These are phyloP conservation scores for Bimastos eiseni DNA, from an alignment of 2,888 invertebrate genomes.

Conservation along the genomic window DNA sequence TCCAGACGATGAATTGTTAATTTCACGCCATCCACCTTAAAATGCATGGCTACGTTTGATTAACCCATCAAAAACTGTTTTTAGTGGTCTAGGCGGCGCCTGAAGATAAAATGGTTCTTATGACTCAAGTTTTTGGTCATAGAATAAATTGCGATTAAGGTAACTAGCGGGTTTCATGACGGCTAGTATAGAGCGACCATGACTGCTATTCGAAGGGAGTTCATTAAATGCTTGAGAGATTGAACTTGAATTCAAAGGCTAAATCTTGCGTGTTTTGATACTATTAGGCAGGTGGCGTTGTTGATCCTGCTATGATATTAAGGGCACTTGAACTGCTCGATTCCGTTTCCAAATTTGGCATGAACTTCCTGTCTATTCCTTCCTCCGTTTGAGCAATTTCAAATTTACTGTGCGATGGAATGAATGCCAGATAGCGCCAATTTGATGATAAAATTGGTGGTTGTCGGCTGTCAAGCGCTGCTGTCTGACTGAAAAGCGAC, in stretches of 20 bases:
- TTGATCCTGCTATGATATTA: not conserved
- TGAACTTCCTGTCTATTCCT: not conserved
- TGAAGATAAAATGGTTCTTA: not conserved
- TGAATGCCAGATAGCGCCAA: not conserved
- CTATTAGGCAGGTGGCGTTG: not conserved
- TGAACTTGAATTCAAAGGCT: not conserved
- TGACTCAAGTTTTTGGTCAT: not conserved
- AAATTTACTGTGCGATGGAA: not conserved
- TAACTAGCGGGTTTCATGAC: not conserved
- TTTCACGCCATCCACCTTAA: not conserved
- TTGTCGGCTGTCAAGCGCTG: not conserved
- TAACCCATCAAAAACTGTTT: not conserved
- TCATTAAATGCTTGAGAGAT: not conserved
- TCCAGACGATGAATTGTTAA: not conserved
- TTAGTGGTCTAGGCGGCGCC: not conserved
- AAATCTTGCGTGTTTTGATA: not conserved
- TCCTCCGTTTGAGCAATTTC: not conserved
- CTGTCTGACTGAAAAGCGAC: not conserved
- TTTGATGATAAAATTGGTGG: not conserved
- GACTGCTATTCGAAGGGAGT: not conserved
- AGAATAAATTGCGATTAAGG: not conserved
- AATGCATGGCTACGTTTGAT: not conserved
- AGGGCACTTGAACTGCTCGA: not conserved
- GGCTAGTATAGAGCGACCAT: not conserved
- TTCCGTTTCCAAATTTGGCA: not conserved